Conservation (phyloP, 2,888 invertebrate species). For the Marasmarcha lunaedactyla region DNA sequence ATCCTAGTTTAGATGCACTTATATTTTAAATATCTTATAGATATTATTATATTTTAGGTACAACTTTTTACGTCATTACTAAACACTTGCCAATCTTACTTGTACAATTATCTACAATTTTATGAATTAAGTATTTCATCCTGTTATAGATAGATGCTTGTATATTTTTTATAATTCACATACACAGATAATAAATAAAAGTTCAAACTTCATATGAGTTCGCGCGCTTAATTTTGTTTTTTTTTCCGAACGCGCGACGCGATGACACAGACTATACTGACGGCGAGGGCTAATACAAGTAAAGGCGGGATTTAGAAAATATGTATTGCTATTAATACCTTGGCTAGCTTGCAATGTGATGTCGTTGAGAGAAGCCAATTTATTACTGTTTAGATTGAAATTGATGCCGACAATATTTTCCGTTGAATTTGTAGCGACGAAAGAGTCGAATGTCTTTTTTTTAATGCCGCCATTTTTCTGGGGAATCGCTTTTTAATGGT, state of each 20-base stretch:
- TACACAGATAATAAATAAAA: no score
- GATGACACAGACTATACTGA: conserved; percentile 43
- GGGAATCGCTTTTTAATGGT: conserved; percentile 53
- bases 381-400: conserved; percentile 68
- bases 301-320: conserved; percentile 55
- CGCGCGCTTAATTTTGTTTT: conserved; percentile 25
- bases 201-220: no score
- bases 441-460: conserved; percentile 45
- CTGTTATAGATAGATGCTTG: no score
- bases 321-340: conserved; percentile 60
- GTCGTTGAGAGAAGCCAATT: conserved; percentile 63
- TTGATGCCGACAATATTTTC: conserved; percentile 63
- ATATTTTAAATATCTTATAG: no score
- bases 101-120: no score
- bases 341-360: conserved; percentile 38
- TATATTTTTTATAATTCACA: no score
- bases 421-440: conserved; percentile 60
- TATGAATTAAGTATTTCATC: no score
- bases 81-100: no score
- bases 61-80: no score
- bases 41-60: no score
- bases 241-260: conserved; percentile 49
- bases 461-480: conserved; percentile 36
- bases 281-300: conserved; percentile 44
- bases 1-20: no score